Evolutionary conservation across 2,113 vertebrate species (phyloP).

Genomic region (Perca fluviatilis): DNA sequence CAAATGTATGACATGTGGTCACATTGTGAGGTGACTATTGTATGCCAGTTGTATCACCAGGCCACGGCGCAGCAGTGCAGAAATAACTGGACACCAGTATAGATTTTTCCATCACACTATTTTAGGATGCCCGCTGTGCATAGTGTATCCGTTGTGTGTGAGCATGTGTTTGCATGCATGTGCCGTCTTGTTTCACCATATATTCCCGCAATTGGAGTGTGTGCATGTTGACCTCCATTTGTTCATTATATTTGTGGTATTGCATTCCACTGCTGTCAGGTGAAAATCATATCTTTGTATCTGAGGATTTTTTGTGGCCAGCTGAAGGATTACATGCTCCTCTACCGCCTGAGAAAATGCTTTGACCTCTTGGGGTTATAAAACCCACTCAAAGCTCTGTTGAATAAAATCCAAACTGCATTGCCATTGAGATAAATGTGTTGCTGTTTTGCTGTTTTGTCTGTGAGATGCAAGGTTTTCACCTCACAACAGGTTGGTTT

Average conservation of each 20-base stretch:
- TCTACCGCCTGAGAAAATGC: constrained; percentile 42
- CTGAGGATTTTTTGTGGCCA: constrained; percentile 22
- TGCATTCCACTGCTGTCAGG: constrained; percentile 28
- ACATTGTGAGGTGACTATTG: constrained; percentile 56
- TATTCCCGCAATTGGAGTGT: constrained; percentile 24
- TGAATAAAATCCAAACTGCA: constrained; percentile 46
- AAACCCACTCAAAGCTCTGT: constrained; percentile 34
- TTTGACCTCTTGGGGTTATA: constrained; percentile 38
- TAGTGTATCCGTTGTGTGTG: constrained; percentile 29
- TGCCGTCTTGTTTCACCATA: constrained; percentile 9
- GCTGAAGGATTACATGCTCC: constrained; percentile 34
- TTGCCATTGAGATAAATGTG: constrained; percentile 22
- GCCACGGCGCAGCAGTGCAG: constrained; percentile 50
- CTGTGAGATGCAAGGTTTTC: constrained; percentile 30
- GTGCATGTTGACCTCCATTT: constrained; percentile 29
- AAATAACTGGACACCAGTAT: constrained; percentile 82
- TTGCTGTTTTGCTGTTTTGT: not conserved
- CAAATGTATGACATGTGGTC: constrained; percentile 66
- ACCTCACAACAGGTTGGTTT: constrained; percentile 44
- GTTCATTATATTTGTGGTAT: not conserved
- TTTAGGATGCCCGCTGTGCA: constrained; percentile 60
- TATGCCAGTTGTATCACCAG: constrained; percentile 57
- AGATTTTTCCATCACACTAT: constrained; percentile 85
- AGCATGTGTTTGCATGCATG: constrained; percentile 43
- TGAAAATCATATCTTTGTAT: constrained; percentile 16